Percentiles rank a stretch among this genome's conserved stretches.
Evolutionary conservation across 2,888 invertebrate species (phyloP).

Genomic region (Tetragonula carbonaria): DNA sequence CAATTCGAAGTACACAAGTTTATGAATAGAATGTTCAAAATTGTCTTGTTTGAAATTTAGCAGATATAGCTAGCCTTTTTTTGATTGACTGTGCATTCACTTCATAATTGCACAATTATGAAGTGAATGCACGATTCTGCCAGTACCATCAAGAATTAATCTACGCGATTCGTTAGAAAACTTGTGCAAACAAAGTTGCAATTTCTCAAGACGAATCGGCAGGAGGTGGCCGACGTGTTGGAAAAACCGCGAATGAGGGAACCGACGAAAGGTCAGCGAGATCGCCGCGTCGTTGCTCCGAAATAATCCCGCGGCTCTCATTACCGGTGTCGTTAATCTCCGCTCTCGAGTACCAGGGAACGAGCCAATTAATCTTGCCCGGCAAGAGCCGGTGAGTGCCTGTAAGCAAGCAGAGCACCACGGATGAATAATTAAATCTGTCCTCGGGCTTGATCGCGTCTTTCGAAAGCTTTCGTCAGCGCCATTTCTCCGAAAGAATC

Average conservation of each 20-base stretch:
- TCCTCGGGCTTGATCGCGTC: conserved; percentile 28
- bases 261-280: conserved; percentile 45
- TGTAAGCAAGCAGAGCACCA: conserved; percentile 45
- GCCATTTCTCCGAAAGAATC: background rate
- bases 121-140: too few relatives aligned
- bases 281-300: conserved; percentile 18
- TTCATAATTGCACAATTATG: too few relatives aligned
- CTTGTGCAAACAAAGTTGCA: background rate
- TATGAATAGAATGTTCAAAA: too few relatives aligned
- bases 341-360: conserved; percentile 38
- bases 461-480: conserved; percentile 31
- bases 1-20: too few relatives aligned
- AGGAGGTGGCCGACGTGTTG: background rate
- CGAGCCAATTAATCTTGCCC: conserved; percentile 57
- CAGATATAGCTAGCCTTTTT: too few relatives aligned
- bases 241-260: conserved; percentile 3
- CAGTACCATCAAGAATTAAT: background rate
- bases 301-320: conserved; percentile 51
- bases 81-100: too few relatives aligned
- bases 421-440: conserved; percentile 62
- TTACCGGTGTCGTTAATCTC: conserved; percentile 54
- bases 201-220: conserved; percentile 1
- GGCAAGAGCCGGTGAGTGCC: conserved; percentile 25
- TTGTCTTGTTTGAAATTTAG: too few relatives aligned
- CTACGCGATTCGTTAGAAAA: background rate